Percentiles rank a stretch among this genome's conserved stretches.
Evolutionary conservation across 1,140 invertebrate species (phyloP).

Genomic region (Drosophila ananassae): DNA sequence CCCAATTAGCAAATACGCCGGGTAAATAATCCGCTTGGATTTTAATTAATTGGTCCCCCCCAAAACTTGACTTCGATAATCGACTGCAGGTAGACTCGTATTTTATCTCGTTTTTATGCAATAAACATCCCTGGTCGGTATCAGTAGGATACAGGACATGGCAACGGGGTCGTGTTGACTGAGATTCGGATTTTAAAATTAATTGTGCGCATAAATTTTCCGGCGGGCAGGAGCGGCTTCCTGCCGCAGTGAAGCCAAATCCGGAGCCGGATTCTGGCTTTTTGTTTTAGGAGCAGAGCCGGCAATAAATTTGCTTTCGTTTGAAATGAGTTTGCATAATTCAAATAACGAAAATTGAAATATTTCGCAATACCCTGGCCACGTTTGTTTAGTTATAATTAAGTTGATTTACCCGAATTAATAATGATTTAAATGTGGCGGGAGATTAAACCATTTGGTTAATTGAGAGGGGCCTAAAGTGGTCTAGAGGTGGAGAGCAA

Average conservation of each 20-base stretch:
- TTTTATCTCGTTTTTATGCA: slow-evolving; percentile 33
- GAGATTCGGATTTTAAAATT: slow-evolving; percentile 79
- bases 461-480: slow-evolving; percentile 20
- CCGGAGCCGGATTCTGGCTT: slow-evolving; percentile 43
- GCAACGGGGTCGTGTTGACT: slow-evolving; percentile 40
- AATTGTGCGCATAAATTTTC: slow-evolving; percentile 78
- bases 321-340: slow-evolving; percentile 76
- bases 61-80: slow-evolving; percentile 31
- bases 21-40: slow-evolving; percentile 59
- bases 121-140: slow-evolving; percentile 13
- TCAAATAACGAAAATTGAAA: slow-evolving; percentile 57
- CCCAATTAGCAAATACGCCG: slow-evolving; percentile 71
- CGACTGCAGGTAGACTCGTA: slow-evolving; percentile 48
- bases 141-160: not conserved
- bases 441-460: slow-evolving; percentile 19
- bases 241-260: slow-evolving; percentile 14
- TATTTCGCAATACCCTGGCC: slow-evolving; percentile 13
- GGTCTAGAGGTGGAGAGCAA: slow-evolving; percentile 12
- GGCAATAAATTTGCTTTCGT: slow-evolving; percentile 73
- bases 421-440: slow-evolving; percentile 41
- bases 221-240: slow-evolving; percentile 2
- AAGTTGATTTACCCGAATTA: slow-evolving; percentile 49
- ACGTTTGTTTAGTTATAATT: slow-evolving; percentile 63
- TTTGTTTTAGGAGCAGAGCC: slow-evolving; percentile 28
- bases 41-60: slow-evolving; percentile 66